A percentile compares a stretch with the other conserved stretches of the same genome.
Conservation (phyloP, 2,888 invertebrate genomes). For the Eupithecia dodoneata region DNA sequence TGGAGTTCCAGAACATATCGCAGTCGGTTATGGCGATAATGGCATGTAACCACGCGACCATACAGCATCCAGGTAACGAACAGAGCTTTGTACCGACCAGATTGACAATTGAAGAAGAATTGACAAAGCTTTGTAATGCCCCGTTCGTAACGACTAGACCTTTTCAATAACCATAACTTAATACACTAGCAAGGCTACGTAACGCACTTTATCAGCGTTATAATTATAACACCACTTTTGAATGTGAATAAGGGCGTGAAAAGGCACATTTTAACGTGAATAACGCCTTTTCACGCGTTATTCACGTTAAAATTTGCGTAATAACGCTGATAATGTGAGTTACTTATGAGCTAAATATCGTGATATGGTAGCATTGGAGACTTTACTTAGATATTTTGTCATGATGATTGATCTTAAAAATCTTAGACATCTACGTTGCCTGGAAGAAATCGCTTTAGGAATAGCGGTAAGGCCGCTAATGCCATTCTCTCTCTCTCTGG, state of each 20-base stretch:
- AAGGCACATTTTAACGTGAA: no score
- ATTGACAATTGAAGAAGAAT: not conserved
- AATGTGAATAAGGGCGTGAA: no score
- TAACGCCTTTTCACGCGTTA: no score
- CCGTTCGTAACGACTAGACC: not conserved
- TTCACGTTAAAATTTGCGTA: no score
- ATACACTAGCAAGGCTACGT: no score
- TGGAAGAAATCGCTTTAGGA: no score
- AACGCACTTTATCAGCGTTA: no score
- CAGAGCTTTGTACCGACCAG: not conserved
- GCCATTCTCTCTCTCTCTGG: no score
- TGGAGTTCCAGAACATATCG: constrained; percentile 96
- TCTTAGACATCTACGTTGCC: not conserved
- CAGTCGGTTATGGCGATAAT: constrained; percentile 98
- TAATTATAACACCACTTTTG: no score
- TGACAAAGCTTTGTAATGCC: not conserved
- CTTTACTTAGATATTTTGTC: not conserved
- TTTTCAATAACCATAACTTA: not conserved
- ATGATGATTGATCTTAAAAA: not conserved
- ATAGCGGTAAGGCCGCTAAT: not conserved
- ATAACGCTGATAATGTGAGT: no score
- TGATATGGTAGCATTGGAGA: no score
- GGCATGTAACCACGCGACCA: constrained; percentile 98
- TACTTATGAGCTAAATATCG: no score
- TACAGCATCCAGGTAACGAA: constrained; percentile 94